phyloP scores from a whole-genome alignment of 2,888 invertebrate species.

The Drosophila recens region DNA sequence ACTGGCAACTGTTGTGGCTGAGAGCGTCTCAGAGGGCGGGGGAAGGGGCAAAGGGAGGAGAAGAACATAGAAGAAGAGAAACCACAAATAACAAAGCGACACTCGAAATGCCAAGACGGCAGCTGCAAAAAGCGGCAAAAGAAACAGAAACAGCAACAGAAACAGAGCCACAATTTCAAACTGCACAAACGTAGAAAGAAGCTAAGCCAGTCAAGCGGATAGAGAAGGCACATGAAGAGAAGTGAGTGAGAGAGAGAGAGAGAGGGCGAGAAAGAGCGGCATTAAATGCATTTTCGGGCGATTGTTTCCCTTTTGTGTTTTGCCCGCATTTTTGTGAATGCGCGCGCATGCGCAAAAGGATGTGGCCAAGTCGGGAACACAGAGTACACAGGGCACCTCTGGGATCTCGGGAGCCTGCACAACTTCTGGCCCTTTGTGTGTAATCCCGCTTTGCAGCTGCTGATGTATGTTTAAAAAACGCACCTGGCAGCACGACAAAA shows the following conservation, averaged over 20 bases:
- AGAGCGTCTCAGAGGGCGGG: not conserved
- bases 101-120: slow-evolving; percentile 77
- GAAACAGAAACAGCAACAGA: slow-evolving; percentile 24
- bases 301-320: slow-evolving; percentile 32
- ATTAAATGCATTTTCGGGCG: slow-evolving; percentile 70
- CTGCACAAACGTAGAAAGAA: slow-evolving; percentile 26
- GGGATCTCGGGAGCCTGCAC: not conserved
- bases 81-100: slow-evolving; percentile 64
- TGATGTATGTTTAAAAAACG: slow-evolving; percentile 34
- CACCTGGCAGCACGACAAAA: slow-evolving; percentile 49
- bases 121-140: slow-evolving; percentile 66
- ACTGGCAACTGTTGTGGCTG: slow-evolving; percentile 14
- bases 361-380: slow-evolving; percentile 39
- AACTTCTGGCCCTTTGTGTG: slow-evolving; percentile 2
- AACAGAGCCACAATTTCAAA: slow-evolving; percentile 31
- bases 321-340: slow-evolving; percentile 61
- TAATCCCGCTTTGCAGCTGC: slow-evolving; percentile 52
- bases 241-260: slow-evolving; percentile 1
- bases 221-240: slow-evolving; percentile 8
- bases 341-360: slow-evolving; percentile 81
- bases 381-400: not conserved
- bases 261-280: slow-evolving; percentile 1
- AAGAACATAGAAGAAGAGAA: slow-evolving; percentile 27
- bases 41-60: not conserved
- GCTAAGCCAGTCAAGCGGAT: slow-evolving; percentile 37